Evolutionary conservation across 2,888 invertebrate species (phyloP), one percentile per base, ranked within the genome.

Genomic region (Abrostola triplasia): DNA sequence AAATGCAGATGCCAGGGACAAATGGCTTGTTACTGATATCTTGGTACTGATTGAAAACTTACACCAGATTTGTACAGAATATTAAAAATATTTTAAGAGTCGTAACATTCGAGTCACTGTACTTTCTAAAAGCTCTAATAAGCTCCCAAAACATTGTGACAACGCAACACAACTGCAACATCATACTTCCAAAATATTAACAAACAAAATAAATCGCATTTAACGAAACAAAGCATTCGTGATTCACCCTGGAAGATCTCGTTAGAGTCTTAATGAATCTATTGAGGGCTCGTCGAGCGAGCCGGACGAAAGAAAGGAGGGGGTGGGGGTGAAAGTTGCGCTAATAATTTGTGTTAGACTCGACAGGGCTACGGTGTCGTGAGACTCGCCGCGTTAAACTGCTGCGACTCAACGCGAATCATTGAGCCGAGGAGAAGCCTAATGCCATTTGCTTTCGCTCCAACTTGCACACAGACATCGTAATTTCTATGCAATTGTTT

Each of bases 201-300:
- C 85, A 88, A 90, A 88, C 86, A 88, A 89, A 89, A 91, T 89
- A 92, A 93, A 92, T 93, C 90, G 88, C 86, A 90, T 93, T 94
- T 89, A 87, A 83, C 81, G 85, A 92, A 92, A 93, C 93, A 93
- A 93, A 92, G 90, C 92, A 88, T 83, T 88, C 89, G 87, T 90
- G 90, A 92, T 93, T 91, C 90, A 86, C 90, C 88, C 88, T 88
- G 85, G 89, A 88, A 90, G 90, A 92, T 92, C 92, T 94, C 91
- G 93, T 94, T 93, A 93, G 90, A 89, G 90, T 88, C 90, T 89
- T 94, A 93, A 94, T 94, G 93, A 94, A 92, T 93, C 93, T 93
- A 94, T 94, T 93, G 93, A 94, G 90, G 89, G 89, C 90, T 88
- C 87, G 88, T 88, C 87, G 88, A 91, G 92, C 90, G 92, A 87